Evolutionary conservation across 2,113 vertebrate genomes (phyloP), one percentile per base, ranked within the genome.

Genomic region (Triplophysa dalaica): DNA sequence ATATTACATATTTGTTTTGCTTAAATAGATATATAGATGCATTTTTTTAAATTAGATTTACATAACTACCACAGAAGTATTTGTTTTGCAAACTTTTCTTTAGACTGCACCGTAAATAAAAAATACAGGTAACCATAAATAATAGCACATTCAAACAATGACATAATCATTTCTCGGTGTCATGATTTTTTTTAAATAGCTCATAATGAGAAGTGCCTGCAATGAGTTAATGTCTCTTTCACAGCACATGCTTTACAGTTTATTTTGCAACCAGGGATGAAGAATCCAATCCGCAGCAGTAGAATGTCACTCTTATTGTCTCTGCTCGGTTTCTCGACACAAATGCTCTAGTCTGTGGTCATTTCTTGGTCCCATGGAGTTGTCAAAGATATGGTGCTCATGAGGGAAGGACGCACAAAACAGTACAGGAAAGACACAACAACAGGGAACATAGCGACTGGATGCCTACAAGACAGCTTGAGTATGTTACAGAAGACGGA

Each of bases 71-170:
- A 75, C 70, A 90, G 85, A 88, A 82, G 82, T 86, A 87, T 78
- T 88, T 82, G 87, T 83, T 83, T 82, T 68, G 62, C 48, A 72
- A 85, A 84, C 67, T 87, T 90, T 87, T 84, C 86, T 86, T 67
- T 88, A 61, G 82, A 88, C 86, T 88, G 89, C 86, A 91, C 91
- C 87, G 84, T 24, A 89, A 90, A 90, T 87, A 86, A 88, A 89
- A 86, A 91, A 90, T 88, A 83, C 65, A 83, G 81, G 75, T 85
- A 64, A 84, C 83, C 89, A 93, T 93, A 94, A 94, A 94, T 94
- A 93, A 92, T 90, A 90, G 79, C 89, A 93, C 91, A 92, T 91
- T 91, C 88, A 91, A 90, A 92, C 87, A 88, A 90, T 87, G 92
- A 89, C 85, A 88, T 88, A 86, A 89, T 86, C 85, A 38, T 86